A percentile compares a stretch with the other conserved stretches of the same genome.
Conservation (phyloP, 2,797 vertebrate genomes). For the Phyllotis vaccarum region DNA sequence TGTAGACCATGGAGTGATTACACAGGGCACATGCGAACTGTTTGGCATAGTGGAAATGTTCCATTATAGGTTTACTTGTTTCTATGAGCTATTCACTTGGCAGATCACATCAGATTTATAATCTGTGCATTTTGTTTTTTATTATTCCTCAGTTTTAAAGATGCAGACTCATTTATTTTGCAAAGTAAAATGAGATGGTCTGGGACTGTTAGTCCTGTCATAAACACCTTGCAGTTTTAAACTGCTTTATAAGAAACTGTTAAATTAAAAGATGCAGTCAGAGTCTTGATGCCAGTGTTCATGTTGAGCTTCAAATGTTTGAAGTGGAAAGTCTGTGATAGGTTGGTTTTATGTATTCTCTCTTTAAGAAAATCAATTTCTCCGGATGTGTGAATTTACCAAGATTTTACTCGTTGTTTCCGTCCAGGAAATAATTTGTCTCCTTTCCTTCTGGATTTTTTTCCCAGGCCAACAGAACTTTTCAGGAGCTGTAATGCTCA, state of each 20-base stretch:
- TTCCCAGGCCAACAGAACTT: slow-evolving; percentile 96
- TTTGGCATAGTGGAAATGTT: not conserved
- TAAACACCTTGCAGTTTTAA: slow-evolving; percentile 56
- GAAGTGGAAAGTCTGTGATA: not conserved
- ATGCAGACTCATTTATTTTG: slow-evolving; percentile 32
- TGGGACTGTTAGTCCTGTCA: not conserved
- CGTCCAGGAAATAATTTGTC: slow-evolving; percentile 53
- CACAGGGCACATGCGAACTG: not conserved
- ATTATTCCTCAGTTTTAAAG: slow-evolving; percentile 43
- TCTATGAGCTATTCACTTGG: not conserved
- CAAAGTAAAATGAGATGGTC: not conserved
- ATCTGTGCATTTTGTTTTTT: not conserved
- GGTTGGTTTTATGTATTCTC: not conserved
- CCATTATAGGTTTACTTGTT: not conserved
- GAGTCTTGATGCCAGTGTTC: not conserved
- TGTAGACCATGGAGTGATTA: not conserved
- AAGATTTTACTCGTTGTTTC: slow-evolving; percentile 12
- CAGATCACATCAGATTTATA: not conserved
- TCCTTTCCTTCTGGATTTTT: slow-evolving; percentile 58
- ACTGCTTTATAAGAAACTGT: not conserved
- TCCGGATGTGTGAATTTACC: not conserved
- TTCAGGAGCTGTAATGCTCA: slow-evolving; percentile 98
- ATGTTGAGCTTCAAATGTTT: not conserved
- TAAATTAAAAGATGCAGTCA: slow-evolving; percentile 13
- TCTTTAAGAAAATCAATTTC: slow-evolving; percentile 62